These are phyloP conservation scores for Crioceris asparagi DNA, from an alignment of 2,888 invertebrate species.

Conservation along the genomic window DNA sequence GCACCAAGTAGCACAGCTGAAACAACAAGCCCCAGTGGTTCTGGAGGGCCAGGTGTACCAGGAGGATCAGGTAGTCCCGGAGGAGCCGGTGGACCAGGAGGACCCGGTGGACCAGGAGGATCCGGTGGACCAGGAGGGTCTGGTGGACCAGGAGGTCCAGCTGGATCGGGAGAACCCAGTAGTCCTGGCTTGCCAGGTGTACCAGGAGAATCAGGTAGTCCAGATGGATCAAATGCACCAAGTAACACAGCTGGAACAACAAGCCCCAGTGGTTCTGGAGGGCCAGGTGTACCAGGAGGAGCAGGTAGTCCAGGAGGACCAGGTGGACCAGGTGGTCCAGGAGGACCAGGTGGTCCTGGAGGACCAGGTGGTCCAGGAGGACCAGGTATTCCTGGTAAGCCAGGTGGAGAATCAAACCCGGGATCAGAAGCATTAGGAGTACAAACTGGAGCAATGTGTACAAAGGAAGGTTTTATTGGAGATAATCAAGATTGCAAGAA, in stretches of 20 bases:
- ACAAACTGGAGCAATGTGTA: slow-evolving; percentile 23
- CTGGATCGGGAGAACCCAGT: not conserved
- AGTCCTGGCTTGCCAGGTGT: too few relatives aligned
- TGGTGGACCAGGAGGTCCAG: not conserved
- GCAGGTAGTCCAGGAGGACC: slow-evolving; percentile 10
- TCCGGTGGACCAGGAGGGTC: not conserved
- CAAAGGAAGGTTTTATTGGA: slow-evolving; percentile 28
- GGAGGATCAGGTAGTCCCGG: not conserved
- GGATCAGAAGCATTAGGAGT: not conserved
- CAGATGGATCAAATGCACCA: not conserved
- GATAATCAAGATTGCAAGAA: slow-evolving; percentile 30
- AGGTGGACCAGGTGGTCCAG: slow-evolving; percentile 8
- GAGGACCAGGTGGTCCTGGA: slow-evolving; percentile 7
- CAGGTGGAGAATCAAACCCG: too few relatives aligned
- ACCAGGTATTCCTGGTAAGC: too few relatives aligned
- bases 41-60: too few relatives aligned
- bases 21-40: not conserved
- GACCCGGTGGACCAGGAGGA: not conserved
- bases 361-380: not conserved
- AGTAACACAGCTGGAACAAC: too few relatives aligned
- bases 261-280: too few relatives aligned
- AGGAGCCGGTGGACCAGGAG: not conserved
- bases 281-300: not conserved
- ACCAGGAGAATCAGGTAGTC: not conserved
- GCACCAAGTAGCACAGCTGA: not conserved